phyloP scores from a whole-genome alignment of 2,797 vertebrate genomes.

The Danionella dracula region DNA sequence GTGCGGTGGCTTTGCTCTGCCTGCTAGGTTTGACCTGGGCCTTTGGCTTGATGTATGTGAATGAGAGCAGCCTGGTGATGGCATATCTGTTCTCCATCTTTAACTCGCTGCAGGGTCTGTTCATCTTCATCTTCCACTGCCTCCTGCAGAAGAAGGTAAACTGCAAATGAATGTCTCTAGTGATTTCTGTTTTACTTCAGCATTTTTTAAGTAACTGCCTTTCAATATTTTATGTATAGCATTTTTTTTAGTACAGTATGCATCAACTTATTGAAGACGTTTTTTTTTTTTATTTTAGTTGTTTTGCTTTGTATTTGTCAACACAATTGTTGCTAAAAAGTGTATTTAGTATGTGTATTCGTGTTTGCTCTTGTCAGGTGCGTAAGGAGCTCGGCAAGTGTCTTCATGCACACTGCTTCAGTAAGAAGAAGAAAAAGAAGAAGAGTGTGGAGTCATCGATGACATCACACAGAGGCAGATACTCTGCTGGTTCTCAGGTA shows the following conservation, averaged over 20 bases:
- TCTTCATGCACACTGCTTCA: conserved; percentile 92
- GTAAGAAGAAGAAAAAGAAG: conserved; percentile 50
- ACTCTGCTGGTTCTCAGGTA: conserved; percentile 93
- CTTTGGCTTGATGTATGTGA: conserved; percentile 98
- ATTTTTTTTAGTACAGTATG: too few species aligned
- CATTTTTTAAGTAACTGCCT: too few species aligned
- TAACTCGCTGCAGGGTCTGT: conserved; percentile 99
- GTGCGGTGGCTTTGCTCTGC: conserved; percentile 92
- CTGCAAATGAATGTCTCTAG: conserved; percentile 32
- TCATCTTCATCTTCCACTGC: conserved; percentile 99
- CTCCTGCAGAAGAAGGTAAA: conserved; percentile 97
- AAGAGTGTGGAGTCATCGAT: conserved; percentile 95
- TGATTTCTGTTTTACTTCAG: too few species aligned
- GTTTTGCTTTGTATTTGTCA: not conserved
- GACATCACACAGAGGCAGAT: conserved; percentile 85
- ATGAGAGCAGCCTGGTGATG: conserved; percentile 98
- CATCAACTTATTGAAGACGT: too few species aligned
- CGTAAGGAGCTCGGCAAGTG: conserved; percentile 97
- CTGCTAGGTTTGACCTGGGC: conserved; percentile 96
- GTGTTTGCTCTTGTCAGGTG: conserved; percentile 66
- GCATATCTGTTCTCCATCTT: conserved; percentile 99
- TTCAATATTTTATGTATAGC: too few species aligned
- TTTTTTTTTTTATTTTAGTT: too few species aligned
- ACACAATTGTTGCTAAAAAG: not conserved
- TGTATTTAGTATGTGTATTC: not conserved